Evolutionary conservation across 2,888 invertebrate species (phyloP), one percentile per base, ranked within the genome.

Genomic region (Trichogramma dendrolimi): DNA sequence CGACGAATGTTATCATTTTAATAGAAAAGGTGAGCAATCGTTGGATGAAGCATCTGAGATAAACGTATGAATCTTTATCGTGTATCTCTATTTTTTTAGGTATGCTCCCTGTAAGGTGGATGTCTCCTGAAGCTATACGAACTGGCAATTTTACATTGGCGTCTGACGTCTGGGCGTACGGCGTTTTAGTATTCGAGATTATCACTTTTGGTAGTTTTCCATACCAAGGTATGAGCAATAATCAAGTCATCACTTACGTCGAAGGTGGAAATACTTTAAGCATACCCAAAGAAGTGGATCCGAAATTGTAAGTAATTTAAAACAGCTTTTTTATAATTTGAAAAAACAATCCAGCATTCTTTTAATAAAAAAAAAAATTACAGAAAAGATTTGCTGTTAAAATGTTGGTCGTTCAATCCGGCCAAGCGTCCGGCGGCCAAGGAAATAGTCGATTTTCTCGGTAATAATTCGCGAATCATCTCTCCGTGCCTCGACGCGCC

Each of bases 151-250:
- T 94, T 78, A 91, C 92, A 1, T 86, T 91, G 27, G 87, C 89
- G 46, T 92, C 94, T 0, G 95, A 96, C 79, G 87, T 95, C 11
- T 96, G 94, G 94, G 89, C 92, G 44, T 94, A 87, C 75, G 95
- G 94, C 5, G 90, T 95, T 49, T 82, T 94, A 38, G 82, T 95
- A 3, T 95, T 90, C 75, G 91, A 92, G 80, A 91, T 95, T 60
- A 88, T 94, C 61, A 93, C 95, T 0, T 94, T 95, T 79, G 95
- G 95, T 7, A 90, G 91, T 72, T 89, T 92, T 78, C 95, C 95
- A 0, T 95, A 91, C 79, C 93, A 92, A 80, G 94, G 92, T 0
- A 82, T 92, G 73, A 88, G 88, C 70, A 95, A 95, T 79, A 86
- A 86, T 67, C 88, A 94, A 81, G 95, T 94, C 11, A 80, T 94